Conservation (phyloP, 2,888 invertebrate genomes). For the Frankliniella fusca region DNA sequence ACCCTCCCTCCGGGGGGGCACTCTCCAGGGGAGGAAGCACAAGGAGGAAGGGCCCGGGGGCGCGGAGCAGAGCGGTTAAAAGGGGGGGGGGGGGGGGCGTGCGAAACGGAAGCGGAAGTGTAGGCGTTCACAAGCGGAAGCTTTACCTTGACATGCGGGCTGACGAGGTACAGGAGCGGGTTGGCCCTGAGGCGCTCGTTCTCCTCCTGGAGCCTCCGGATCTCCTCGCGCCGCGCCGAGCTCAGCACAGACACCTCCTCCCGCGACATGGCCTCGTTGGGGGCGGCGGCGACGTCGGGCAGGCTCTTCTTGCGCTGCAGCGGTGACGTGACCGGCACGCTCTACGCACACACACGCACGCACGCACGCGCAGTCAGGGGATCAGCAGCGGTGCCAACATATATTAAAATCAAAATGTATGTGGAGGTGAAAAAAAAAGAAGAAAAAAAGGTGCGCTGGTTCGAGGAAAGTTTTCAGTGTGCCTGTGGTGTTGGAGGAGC, state of each 20-base stretch:
- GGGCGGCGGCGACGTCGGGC: conserved; percentile 86
- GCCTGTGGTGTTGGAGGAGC: no score
- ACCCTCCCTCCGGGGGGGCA: no score
- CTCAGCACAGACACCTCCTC: conserved; percentile 94
- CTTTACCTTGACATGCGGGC: conserved; percentile 90
- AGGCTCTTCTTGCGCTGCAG: conserved; percentile 93
- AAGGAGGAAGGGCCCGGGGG: no score
- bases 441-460: no score
- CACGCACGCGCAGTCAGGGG: conserved; percentile 28
- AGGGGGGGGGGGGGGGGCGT: background rate
- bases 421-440: no score
- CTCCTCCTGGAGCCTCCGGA: conserved; percentile 85
- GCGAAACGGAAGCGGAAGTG: background rate
- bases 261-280: conserved; percentile 81
- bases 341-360: conserved; percentile 50
- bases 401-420: no score
- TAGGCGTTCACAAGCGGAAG: background rate
- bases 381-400: background rate
- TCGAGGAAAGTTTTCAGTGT: no score
- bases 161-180: conserved; percentile 91
- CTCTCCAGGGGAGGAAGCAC: no score
- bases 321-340: conserved; percentile 70
- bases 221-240: conserved; percentile 89
- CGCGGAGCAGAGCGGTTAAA: no score
- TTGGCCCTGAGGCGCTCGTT: conserved; percentile 88